These are phyloP conservation scores for Sweltsa coloradensis DNA, from an alignment of 1,140 invertebrate genomes.

Conservation along the genomic window DNA sequence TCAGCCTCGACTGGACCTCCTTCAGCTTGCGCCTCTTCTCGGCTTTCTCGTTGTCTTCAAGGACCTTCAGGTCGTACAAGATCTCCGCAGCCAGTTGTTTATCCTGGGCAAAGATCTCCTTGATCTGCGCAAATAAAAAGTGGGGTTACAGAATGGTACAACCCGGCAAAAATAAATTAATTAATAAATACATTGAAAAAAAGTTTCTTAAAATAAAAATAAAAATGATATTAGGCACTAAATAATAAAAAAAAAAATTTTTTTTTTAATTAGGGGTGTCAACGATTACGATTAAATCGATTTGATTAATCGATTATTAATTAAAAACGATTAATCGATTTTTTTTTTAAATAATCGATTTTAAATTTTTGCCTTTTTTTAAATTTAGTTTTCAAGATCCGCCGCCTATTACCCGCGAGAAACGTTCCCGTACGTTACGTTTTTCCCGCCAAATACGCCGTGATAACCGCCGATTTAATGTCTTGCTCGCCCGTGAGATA, in stretches of 20 bases:
- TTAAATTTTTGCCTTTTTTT: too few species aligned
- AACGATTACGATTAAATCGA: conserved; percentile 27
- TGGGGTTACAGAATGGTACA: conserved; percentile 8
- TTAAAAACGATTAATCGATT: background rate
- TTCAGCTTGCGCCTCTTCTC: too few species aligned
- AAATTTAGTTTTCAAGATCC: too few species aligned
- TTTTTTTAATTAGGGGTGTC: conserved; percentile 25
- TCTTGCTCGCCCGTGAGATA: too few species aligned
- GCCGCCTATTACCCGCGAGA: too few species aligned
- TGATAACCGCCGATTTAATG: too few species aligned
- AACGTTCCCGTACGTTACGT: too few species aligned
- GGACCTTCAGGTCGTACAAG: conserved; percentile 32
- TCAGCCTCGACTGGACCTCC: too few species aligned
- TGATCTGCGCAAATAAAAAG: conserved; percentile 22
- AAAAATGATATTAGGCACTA: conserved; percentile 8
- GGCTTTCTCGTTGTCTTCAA: conserved; percentile 24
- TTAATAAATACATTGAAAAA: conserved; percentile 11
- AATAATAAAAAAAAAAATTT: conserved; percentile 20
- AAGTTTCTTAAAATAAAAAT: conserved; percentile 2
- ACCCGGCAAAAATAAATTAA: too few species aligned
- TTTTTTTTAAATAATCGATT: too few species aligned
- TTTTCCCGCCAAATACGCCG: too few species aligned
- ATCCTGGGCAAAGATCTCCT: conserved; percentile 35
- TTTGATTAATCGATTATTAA: conserved; percentile 12
- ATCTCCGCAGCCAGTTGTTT: conserved; percentile 35